Percentiles rank a stretch among this genome's conserved stretches.
Conservation (phyloP, 2,113 vertebrate genomes). For the Riparia riparia region DNA sequence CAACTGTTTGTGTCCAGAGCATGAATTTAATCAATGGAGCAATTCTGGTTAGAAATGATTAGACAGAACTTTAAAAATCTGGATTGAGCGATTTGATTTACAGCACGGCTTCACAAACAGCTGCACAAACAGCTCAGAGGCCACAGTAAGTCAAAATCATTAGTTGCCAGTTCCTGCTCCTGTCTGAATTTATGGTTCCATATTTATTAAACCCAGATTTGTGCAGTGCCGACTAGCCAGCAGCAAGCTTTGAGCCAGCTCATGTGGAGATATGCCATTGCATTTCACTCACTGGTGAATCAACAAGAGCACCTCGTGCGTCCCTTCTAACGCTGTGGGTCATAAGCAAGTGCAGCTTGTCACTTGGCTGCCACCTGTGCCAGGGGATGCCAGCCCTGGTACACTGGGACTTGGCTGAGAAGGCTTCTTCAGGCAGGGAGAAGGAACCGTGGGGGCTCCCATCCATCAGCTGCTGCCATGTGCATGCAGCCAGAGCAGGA, state of each 20-base stretch:
- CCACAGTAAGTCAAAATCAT: conserved; percentile 1
- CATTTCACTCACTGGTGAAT: neutral
- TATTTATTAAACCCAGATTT: conserved; percentile 42
- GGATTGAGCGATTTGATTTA: neutral
- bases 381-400: neutral
- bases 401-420: neutral
- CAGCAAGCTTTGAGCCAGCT: conserved; percentile 14
- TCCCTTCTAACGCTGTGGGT: neutral
- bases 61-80: neutral
- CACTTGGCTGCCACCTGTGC: neutral
- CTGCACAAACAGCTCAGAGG: conserved; percentile 15
- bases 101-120: neutral
- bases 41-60: neutral
- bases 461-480: neutral
- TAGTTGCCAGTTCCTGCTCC: conserved; percentile 9
- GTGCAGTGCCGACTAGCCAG: neutral
- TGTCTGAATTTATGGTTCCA: conserved; percentile 15
- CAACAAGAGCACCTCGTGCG: neutral
- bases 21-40: neutral
- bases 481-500: neutral
- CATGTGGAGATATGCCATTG: neutral
- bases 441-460: neutral
- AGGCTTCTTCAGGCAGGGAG: neutral
- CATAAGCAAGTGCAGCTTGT: neutral
- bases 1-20: neutral